A percentile compares a stretch with the other conserved stretches of the same genome.
Evolutionary conservation across 2,797 vertebrate species (phyloP).

Genomic region (Pitangus sulphuratus): DNA sequence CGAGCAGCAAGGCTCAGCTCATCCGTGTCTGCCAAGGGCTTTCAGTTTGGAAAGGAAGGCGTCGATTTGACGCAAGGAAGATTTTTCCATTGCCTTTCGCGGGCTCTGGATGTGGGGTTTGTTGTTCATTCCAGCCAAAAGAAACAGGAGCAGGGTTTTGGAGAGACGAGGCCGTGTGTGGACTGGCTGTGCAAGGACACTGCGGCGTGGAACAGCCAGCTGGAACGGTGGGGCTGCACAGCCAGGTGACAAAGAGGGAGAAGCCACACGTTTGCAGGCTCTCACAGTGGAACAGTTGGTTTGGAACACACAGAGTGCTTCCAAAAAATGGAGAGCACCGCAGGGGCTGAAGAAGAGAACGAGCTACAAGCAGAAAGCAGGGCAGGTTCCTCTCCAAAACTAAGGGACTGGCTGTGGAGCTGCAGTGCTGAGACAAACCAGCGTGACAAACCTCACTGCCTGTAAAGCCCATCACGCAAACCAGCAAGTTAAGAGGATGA

Average conservation of each 20-base stretch:
- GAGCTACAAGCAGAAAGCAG: not conserved
- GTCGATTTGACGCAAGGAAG: not conserved
- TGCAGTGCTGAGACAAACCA: not conserved
- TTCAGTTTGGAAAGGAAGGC: constrained; percentile 9
- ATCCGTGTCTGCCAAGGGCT: not conserved
- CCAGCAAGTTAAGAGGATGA: not conserved
- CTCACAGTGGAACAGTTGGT: not conserved
- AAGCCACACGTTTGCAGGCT: not conserved
- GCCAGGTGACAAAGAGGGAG: not conserved
- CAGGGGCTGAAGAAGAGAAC: not conserved
- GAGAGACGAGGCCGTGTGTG: not conserved
- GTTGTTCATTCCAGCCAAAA: constrained; percentile 27
- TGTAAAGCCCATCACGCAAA: not conserved
- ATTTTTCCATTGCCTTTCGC: constrained; percentile 23
- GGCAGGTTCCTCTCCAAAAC: not conserved
- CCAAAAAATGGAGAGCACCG: not conserved
- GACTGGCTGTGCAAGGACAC: not conserved
- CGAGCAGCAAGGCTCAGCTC: not conserved
- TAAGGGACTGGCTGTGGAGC: not conserved
- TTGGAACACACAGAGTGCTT: not conserved
- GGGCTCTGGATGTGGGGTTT: not conserved
- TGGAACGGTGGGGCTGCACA: not conserved
- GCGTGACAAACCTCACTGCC: not conserved
- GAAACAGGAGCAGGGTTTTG: not conserved
- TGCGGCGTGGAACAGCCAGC: not conserved